phyloP scores from a whole-genome alignment of 2,113 vertebrate species.

The Myotis lucifugus region DNA sequence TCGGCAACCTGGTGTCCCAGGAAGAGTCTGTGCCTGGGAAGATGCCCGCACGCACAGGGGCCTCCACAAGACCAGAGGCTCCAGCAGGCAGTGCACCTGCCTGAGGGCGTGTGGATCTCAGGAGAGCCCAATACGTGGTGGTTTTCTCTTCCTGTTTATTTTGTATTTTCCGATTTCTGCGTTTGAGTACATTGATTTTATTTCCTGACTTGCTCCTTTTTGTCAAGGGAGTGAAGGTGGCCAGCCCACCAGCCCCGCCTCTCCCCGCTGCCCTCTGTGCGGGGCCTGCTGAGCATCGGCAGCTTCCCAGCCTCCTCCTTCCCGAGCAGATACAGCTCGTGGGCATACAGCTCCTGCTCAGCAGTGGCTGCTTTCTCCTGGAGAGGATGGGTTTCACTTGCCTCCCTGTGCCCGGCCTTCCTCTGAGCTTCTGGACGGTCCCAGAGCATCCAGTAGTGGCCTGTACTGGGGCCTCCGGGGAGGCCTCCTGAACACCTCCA shows the following conservation, averaged over 20 bases:
- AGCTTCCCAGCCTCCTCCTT: neutral
- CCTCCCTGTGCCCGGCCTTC: accelerated
- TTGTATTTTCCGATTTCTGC: neutral
- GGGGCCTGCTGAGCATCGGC: neutral
- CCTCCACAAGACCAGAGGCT: neutral
- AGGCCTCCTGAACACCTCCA: neutral
- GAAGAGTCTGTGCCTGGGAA: neutral
- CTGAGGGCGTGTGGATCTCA: neutral
- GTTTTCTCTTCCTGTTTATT: neutral
- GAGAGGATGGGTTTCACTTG: accelerated
- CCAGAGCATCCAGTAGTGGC: neutral
- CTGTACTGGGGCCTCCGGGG: neutral
- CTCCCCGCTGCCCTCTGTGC: accelerated
- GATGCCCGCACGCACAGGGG: neutral
- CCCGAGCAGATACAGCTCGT: neutral
- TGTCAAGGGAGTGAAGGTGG: neutral
- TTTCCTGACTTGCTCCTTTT: neutral
- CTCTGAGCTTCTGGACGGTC: neutral
- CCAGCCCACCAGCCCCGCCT: accelerated
- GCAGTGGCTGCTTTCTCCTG: too few relatives aligned
- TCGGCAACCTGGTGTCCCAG: neutral
- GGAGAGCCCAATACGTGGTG: neutral
- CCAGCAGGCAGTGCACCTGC: neutral
- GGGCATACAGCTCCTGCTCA: too few relatives aligned
- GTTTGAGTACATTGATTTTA: neutral